Evolutionary conservation across 2,113 vertebrate genomes (phyloP), one percentile per base, ranked within the genome.

Genomic region (Misgurnus mizolepis): DNA sequence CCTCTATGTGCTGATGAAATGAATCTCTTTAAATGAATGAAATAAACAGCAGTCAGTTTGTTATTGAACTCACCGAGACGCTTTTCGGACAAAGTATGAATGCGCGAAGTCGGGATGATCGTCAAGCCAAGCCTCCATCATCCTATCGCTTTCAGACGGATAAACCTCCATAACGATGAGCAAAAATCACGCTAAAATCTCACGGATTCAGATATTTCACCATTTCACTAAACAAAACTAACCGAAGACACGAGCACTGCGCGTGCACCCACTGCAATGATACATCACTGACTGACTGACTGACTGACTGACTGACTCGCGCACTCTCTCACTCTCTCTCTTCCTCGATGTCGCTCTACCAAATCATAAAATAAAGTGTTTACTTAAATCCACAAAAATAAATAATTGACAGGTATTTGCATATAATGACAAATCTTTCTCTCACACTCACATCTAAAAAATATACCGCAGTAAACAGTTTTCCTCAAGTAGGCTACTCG

Each of bases 91-190:
- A 88, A 99, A 98, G 94, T 99, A 98, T 18, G 96, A 95, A 88
- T 89, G 93, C 43, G 95, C 86, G 50, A 98, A 98, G 86, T 97
- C 95, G 86, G 89, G 12, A 93, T 98, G 94, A 73, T 98, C 96
- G 84, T 99, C 97, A 91, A 98, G 94, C 96, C 96, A 98, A 84
- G 96, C 96, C 94, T 98, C 97, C 87, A 96, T 76, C 58, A 64
- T 93, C 86, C 88, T 85, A 58, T 95, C 94, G 80, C 88, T 90
- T 64, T 93, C 92, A 3, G 82, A 85, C 55, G 75, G 84, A 79
- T 82, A 85, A 78, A 80, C 89, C 89, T 94, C 94, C 95, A 95
- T 95, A 87, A 79, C 79, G 77, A 34, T 45, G 3, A 10, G 2
- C 22, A 67, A 60, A 53, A 65, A 84, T 80, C 75, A 75, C 27